Conservation (phyloP, 1,140 invertebrate genomes). For the Drosophila pallidifrons region DNA sequence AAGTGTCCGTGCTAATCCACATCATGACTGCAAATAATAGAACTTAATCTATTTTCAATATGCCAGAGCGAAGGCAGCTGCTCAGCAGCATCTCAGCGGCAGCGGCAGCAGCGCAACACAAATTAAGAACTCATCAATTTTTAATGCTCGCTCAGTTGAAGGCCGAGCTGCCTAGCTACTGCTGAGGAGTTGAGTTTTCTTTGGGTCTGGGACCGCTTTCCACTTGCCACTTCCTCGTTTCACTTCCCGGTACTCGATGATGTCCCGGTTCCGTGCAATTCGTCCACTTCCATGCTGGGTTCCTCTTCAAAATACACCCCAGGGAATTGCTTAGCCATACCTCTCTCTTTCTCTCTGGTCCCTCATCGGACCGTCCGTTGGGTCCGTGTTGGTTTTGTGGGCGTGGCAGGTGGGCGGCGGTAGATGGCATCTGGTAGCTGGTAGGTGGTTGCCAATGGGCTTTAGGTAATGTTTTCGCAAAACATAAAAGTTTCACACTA, state of each 20-base stretch:
- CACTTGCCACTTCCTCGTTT: no score
- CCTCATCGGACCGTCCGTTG: not conserved
- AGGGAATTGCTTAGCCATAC: constrained; percentile 60
- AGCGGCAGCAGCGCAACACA: constrained; percentile 71
- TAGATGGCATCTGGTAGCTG: constrained; percentile 2
- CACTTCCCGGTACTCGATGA: not conserved
- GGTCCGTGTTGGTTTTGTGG: constrained; percentile 4
- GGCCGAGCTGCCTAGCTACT: constrained; percentile 12
- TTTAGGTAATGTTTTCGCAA: constrained; percentile 74
- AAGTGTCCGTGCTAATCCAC: constrained; percentile 81
- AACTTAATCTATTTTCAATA: constrained; percentile 84
- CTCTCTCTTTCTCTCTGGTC: not conserved
- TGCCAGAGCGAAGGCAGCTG: constrained; percentile 53
- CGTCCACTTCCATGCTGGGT: constrained; percentile 25
- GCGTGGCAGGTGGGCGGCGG: constrained; percentile 15
- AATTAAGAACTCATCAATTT: constrained; percentile 84
- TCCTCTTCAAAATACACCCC: constrained; percentile 77
- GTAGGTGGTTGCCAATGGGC: constrained; percentile 47
- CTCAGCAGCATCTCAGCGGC: constrained; percentile 17
- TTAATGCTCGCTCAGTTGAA: constrained; percentile 73
- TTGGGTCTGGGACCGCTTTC: not conserved
- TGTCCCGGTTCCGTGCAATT: constrained; percentile 6
- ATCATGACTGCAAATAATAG: constrained; percentile 84
- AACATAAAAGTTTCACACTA: constrained; percentile 77
- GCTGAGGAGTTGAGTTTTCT: constrained; percentile 31